Evolutionary conservation across 2,113 vertebrate species (phyloP).

Genomic region (Oreotrochilus melanogaster): DNA sequence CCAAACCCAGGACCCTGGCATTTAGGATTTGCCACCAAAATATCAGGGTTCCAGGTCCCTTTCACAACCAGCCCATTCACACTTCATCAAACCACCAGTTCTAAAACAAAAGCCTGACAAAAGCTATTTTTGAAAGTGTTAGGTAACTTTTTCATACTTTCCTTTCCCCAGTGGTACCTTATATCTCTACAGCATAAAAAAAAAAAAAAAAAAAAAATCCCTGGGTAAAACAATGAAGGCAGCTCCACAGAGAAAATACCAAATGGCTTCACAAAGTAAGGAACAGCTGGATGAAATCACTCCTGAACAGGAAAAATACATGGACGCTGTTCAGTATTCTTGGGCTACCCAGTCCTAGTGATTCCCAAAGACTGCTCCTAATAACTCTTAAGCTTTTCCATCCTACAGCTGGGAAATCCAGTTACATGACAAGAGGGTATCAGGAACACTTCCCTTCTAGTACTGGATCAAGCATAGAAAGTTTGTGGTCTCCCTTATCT

Average conservation of each 20-base stretch:
- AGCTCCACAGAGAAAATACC: background rate
- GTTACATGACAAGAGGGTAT: background rate
- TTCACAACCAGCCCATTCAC: background rate
- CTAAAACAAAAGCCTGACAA: background rate
- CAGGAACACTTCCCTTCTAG: background rate
- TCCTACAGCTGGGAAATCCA: background rate
- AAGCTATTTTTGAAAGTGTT: background rate
- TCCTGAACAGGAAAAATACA: background rate
- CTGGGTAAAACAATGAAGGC: background rate
- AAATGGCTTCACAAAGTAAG: background rate
- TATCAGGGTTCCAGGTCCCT: rapidly evolving
- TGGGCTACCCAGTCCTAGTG: background rate
- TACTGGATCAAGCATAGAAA: background rate
- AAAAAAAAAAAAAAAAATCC: background rate
- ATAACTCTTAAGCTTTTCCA: background rate
- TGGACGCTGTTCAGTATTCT: background rate
- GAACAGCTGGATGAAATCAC: background rate
- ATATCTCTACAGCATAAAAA: background rate
- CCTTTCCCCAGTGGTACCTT: background rate
- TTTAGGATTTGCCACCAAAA: background rate
- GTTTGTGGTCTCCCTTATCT: rapidly evolving
- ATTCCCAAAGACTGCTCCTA: background rate
- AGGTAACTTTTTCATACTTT: background rate
- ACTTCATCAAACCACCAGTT: background rate
- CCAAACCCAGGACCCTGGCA: background rate